These are phyloP conservation scores for Diarsia mendica DNA, from an alignment of 2,888 invertebrate species.

Conservation along the genomic window DNA sequence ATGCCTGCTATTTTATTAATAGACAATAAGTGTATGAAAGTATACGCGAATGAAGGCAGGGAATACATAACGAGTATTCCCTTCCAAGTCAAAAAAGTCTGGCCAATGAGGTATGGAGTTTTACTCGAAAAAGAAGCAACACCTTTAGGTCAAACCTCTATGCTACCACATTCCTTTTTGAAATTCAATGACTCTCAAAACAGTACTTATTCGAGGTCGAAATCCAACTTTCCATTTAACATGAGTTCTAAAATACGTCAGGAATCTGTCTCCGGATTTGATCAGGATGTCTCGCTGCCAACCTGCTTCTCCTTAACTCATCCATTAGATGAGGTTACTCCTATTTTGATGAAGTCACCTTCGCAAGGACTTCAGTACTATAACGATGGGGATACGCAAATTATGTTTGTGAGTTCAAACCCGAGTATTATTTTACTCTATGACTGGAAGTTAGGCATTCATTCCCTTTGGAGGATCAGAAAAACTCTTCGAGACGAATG, in stretches of 20 bases:
- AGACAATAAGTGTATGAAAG: slow-evolving; percentile 94
- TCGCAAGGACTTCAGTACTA: slow-evolving; percentile 90
- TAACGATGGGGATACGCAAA: slow-evolving; percentile 91
- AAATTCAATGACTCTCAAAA: slow-evolving; percentile 84
- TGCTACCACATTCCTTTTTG: slow-evolving; percentile 79
- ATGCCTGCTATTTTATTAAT: slow-evolving; percentile 93
- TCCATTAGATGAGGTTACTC: slow-evolving; percentile 97
- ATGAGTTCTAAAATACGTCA: slow-evolving; percentile 83
- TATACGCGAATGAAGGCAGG: slow-evolving; percentile 95
- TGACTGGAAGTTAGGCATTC: slow-evolving; percentile 93
- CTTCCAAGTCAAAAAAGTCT: slow-evolving; percentile 94
- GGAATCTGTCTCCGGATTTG: slow-evolving; percentile 82
- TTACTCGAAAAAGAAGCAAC: slow-evolving; percentile 93
- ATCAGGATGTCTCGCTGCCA: slow-evolving; percentile 91
- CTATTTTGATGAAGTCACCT: slow-evolving; percentile 93
- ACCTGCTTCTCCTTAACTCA: slow-evolving; percentile 96
- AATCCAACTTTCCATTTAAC: slow-evolving; percentile 75
- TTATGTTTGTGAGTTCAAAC: slow-evolving; percentile 94
- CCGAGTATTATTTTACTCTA: slow-evolving; percentile 96
- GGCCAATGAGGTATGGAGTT: slow-evolving; percentile 96
- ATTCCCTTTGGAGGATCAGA: slow-evolving; percentile 95
- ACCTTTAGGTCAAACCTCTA: slow-evolving; percentile 78
- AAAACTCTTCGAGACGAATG: slow-evolving; percentile 94
- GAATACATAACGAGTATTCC: slow-evolving; percentile 96
- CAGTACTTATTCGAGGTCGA: slow-evolving; percentile 80